Evolutionary conservation across 2,888 invertebrate genomes (phyloP), one percentile per base, ranked within the genome.

Genomic region (Lucinisca nassula): DNA sequence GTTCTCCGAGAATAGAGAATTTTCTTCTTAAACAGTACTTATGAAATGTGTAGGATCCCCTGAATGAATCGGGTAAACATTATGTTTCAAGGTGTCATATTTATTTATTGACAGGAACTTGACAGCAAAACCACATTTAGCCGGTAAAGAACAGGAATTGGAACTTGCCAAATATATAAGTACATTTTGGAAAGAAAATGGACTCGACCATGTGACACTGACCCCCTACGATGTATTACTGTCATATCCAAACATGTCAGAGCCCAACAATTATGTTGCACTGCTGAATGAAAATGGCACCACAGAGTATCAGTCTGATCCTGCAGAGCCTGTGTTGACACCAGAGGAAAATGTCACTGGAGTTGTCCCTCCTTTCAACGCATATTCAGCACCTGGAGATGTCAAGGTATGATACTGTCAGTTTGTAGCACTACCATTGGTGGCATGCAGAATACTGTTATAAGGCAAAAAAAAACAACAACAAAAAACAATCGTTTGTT

Each of bases 151-250:
- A n/a, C 91, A 91, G 8, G 95, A 95, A 80, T 77, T 84, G 45
- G 89, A 90, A 27, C 92, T 92, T 37, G 95, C 95, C 6, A 81
- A 90, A 37, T 84, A 93, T 73, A 82, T 96, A 8, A 80, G 82
- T n/a, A 87, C 89, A 30, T 90, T 90, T 79, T 95, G 94, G 93
- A 73, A 78, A 74, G 80, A 91, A 1, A 67, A 85, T 30, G 95
- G 95, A 1, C 79, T 96, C 32, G 94, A 95, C 83, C 82, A 89
- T 6, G 94, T 93, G 12, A 91, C 92, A 17, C 72, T 93, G 10
- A 82, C 93, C 0, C 93, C 95, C 6, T 95, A 95, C 85, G 84
- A 94, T 35, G 94, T 95, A 30, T 88, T 96, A 3, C 90, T 95
- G 35, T 95, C 95, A 4, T 94, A 93, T 82, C 95, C 95, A 0